Conservation (phyloP, 1,140 invertebrate genomes). For the Neodiprion fabricii region DNA sequence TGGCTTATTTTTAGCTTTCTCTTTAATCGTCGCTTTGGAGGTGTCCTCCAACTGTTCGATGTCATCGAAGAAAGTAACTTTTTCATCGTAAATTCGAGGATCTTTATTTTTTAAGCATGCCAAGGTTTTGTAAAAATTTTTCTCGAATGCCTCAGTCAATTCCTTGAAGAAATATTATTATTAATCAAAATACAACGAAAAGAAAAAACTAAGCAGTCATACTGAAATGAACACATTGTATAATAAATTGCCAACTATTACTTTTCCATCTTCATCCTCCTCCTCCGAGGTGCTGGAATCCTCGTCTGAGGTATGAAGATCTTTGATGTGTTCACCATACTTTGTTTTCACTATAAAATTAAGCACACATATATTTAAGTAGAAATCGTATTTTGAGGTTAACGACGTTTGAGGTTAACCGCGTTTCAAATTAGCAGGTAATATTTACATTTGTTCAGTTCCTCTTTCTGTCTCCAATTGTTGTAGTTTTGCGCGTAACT, state of each 20-base stretch:
- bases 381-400: slow-evolving; percentile 17
- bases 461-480: slow-evolving; percentile 82
- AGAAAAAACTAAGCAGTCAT: slow-evolving; percentile 9
- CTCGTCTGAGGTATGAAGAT: slow-evolving; percentile 45
- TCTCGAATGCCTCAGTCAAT: slow-evolving; percentile 73
- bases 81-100: slow-evolving; percentile 85
- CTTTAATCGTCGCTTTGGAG: slow-evolving; percentile 43
- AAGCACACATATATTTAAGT: slow-evolving; percentile 20
- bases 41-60: slow-evolving; percentile 34
- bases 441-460: slow-evolving; percentile 81
- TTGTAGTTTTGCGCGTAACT: slow-evolving; percentile 85
- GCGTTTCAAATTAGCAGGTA: slow-evolving; percentile 20
- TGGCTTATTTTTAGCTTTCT: slow-evolving; percentile 64
- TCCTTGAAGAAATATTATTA: slow-evolving; percentile 35
- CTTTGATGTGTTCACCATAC: slow-evolving; percentile 67
- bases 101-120: slow-evolving; percentile 87
- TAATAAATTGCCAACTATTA: slow-evolving; percentile 35
- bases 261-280: slow-evolving; percentile 70
- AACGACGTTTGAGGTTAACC: slow-evolving; percentile 14
- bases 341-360: slow-evolving; percentile 73
- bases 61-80: slow-evolving; percentile 76
- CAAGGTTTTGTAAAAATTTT: slow-evolving; percentile 86
- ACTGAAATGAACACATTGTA: slow-evolving; percentile 9
- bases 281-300: slow-evolving; percentile 60
- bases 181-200: slow-evolving; percentile 4